Conservation (phyloP, 2,797 vertebrate genomes). For the Bradypodion pumilum region DNA sequence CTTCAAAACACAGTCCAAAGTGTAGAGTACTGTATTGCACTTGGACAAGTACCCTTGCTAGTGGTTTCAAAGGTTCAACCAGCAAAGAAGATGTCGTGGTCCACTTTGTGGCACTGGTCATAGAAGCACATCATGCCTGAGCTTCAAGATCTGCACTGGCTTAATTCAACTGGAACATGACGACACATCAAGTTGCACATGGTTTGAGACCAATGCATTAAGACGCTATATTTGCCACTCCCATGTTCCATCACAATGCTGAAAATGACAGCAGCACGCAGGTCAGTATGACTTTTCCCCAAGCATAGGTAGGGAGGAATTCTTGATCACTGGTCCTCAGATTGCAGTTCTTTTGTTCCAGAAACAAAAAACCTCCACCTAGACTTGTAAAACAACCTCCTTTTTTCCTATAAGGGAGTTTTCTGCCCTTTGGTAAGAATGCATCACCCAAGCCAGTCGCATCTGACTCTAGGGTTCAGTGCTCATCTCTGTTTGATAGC, state of each 20-base stretch:
- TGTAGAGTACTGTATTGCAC: background rate
- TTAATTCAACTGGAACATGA: background rate
- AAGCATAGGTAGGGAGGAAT: background rate
- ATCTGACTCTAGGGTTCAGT: no score
- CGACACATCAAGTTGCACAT: background rate
- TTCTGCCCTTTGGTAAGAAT: background rate
- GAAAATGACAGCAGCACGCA: background rate
- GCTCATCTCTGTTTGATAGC: no score
- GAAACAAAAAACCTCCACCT: background rate
- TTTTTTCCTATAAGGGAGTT: background rate
- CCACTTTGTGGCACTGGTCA: background rate
- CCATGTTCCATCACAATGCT: background rate
- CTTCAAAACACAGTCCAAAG: constrained; percentile 21
- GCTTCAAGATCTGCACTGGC: background rate
- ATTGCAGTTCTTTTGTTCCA: background rate
- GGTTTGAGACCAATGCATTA: background rate
- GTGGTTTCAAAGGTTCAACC: background rate
- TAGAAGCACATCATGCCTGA: background rate
- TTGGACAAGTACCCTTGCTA: background rate
- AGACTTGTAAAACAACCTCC: background rate
- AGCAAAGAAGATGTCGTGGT: background rate
- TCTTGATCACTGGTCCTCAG: background rate
- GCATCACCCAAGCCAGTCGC: no score
- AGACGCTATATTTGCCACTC: background rate
- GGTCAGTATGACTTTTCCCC: background rate